Percentiles rank a stretch among this genome's conserved stretches.
Evolutionary conservation across 2,888 invertebrate genomes (phyloP).

Genomic region (Parapristionchus giblindavisi): DNA sequence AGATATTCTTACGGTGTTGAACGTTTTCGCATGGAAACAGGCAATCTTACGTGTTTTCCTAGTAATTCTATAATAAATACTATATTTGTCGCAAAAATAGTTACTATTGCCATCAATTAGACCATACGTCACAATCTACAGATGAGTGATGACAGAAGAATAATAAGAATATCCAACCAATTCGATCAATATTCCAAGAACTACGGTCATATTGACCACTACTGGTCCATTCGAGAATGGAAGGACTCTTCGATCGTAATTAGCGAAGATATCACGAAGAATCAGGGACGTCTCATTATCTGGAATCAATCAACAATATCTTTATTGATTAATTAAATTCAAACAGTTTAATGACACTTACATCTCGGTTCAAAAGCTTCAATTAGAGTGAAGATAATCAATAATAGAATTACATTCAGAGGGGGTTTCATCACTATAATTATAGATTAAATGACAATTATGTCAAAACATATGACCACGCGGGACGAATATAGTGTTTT

Average conservation of each 20-base stretch:
- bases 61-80: too few relatives aligned
- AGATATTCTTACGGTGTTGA: neutral
- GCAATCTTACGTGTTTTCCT: too few relatives aligned
- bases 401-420: too few relatives aligned
- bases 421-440: too few relatives aligned
- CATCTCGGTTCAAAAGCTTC: too few relatives aligned
- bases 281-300: constrained; percentile 55
- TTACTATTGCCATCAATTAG: neutral
- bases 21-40: neutral
- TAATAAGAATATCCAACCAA: constrained; percentile 44
- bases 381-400: too few relatives aligned
- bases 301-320: constrained; percentile 25
- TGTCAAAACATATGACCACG: too few relatives aligned
- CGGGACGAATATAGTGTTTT: too few relatives aligned
- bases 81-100: neutral
- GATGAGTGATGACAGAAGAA: too few relatives aligned
- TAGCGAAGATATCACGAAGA: constrained; percentile 55
- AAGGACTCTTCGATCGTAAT: constrained; percentile 62
- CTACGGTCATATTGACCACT: constrained; percentile 63
- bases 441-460: too few relatives aligned
- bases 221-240: constrained; percentile 63
- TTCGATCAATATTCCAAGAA: constrained; percentile 64
- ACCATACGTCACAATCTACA: neutral
- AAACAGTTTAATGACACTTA: too few relatives aligned
- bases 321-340: too few relatives aligned